Evolutionary conservation across 2,113 vertebrate species (phyloP).

Genomic region (Kryptolebias marmoratus): DNA sequence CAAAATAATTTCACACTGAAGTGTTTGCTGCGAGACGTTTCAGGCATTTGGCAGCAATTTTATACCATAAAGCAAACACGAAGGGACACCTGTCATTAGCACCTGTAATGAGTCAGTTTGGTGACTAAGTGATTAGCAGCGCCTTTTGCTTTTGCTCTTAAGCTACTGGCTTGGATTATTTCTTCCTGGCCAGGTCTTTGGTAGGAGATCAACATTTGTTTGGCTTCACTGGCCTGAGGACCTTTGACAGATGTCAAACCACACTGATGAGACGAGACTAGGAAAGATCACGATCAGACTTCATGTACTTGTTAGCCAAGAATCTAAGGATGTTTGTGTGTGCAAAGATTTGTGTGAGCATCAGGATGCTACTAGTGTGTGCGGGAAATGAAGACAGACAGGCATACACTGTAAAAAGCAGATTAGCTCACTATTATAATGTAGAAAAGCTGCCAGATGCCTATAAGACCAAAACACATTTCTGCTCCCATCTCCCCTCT

Average conservation of each 20-base stretch:
- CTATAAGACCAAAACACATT: constrained; percentile 71
- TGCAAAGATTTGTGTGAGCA: constrained; percentile 15
- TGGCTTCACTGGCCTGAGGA: constrained; percentile 17
- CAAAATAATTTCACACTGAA: constrained; percentile 17
- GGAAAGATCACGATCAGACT: constrained; percentile 45
- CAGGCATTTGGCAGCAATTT: constrained; percentile 47
- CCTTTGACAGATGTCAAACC: constrained; percentile 58
- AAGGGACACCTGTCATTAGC: constrained; percentile 70
- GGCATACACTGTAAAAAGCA: constrained; percentile 60
- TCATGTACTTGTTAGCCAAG: constrained; percentile 26
- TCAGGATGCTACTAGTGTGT: constrained; percentile 48
- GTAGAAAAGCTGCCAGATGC: constrained; percentile 65
- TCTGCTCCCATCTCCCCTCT: constrained; percentile 56
- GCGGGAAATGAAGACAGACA: constrained; percentile 40
- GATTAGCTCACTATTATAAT: constrained; percentile 71
- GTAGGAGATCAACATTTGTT: constrained; percentile 19
- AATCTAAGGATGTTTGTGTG: constrained; percentile 6
- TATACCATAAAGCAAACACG: constrained; percentile 40
- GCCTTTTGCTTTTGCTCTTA: constrained; percentile 28
- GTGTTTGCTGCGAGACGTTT: constrained; percentile 12
- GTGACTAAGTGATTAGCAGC: constrained; percentile 46
- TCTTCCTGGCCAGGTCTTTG: constrained; percentile 4
- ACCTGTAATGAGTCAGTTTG: constrained; percentile 60
- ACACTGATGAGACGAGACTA: constrained; percentile 37
- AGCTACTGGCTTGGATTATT: constrained; percentile 21